Evolutionary conservation across 2,113 vertebrate species (phyloP).

Genomic region (Orcinus orca): DNA sequence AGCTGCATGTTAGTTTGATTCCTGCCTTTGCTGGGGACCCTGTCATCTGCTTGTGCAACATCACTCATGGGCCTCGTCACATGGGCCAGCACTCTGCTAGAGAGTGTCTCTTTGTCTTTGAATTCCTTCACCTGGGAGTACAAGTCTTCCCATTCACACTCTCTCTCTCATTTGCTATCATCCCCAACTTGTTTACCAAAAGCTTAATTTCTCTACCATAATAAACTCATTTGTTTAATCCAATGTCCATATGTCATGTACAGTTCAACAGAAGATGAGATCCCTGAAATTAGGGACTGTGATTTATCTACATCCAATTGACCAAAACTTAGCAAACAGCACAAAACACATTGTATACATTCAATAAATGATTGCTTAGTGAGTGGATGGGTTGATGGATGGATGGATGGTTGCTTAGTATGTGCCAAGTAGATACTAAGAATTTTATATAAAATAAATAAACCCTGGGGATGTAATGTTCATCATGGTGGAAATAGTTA

Average conservation of each 20-base stretch:
- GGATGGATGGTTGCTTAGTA: neutral
- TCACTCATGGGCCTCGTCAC: neutral
- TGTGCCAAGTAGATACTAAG: neutral
- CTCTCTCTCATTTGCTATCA: neutral
- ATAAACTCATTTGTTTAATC: neutral
- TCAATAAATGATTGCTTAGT: neutral
- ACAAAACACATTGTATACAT: neutral
- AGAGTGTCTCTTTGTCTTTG: neutral
- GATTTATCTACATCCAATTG: neutral
- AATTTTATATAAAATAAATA: neutral
- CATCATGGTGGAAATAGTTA: neutral
- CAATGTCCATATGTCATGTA: neutral
- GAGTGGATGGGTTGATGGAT: neutral
- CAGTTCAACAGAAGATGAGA: neutral
- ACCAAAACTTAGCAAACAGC: neutral
- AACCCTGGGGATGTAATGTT: neutral
- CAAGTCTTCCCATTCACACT: neutral
- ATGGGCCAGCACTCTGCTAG: neutral
- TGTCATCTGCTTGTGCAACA: neutral
- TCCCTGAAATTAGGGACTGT: neutral
- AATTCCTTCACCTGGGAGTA: neutral
- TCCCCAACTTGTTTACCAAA: neutral
- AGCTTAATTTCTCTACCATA: neutral
- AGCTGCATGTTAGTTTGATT: neutral
- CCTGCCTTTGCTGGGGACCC: neutral